Evolutionary conservation across 2,113 vertebrate species (phyloP), one percentile per base, ranked within the genome.

Genomic region (Leiothrix lutea): DNA sequence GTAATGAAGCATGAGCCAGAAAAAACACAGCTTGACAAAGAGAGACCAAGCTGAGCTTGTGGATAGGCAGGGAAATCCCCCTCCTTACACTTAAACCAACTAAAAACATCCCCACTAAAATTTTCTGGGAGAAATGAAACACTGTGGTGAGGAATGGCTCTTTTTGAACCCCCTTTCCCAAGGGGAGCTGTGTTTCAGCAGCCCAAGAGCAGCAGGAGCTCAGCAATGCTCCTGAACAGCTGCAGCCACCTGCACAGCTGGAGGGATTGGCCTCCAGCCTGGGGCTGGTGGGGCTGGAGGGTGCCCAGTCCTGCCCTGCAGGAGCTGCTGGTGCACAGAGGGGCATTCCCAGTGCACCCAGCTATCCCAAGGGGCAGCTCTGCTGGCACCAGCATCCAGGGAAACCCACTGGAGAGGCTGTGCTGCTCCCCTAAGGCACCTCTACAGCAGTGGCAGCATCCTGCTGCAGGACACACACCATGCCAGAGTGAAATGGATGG

Each of bases 351-450:
- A 45, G 72, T 0, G 54, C 58, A 11, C 5, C 22, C 65, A 36
- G 51, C 51, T 13, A 0, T 19, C 7, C 67, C 57, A 23, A 0
- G 6, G 13, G 3, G 47, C 47, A 78, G 42, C 5, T 45, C 62
- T 22, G 54, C 0, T 4, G 54, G 36, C 24, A 29, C 57, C 33
- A 23, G 3, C 2, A 3, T 2, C 4, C 36, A 17, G 36, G 12
- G 26, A 56, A 12, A 57, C 4, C 33, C 74, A 1, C 38, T 2
- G 79, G 18, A 75, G 33, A 21, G 61, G n/a, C 77, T 51, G 47
- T 5, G 65, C 9, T 51, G 65, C 61, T 78, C 44, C 22, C 35
- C n/a, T 13, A 4, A 6, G 21, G 70, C 31, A 29, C 35, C 36
- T 51, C 51, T 7, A 2, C 3, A 45, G 79, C 47, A 16, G 7